Evolutionary conservation across 2,113 vertebrate genomes (phyloP).

Genomic region (Abramis brama): DNA sequence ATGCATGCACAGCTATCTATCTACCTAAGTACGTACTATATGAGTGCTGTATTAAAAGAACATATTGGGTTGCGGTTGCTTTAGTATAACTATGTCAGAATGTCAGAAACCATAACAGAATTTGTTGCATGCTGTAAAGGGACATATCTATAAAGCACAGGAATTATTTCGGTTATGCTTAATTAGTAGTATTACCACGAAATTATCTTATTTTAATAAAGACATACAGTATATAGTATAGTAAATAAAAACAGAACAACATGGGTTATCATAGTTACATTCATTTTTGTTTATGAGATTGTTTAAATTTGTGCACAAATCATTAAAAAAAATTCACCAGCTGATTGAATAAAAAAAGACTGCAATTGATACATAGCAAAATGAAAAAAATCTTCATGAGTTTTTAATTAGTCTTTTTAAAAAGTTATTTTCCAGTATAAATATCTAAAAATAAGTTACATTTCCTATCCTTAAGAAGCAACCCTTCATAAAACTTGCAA

Average conservation of each 20-base stretch:
- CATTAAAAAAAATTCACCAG: too few species aligned
- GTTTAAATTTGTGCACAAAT: too few species aligned
- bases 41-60: background rate
- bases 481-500: background rate
- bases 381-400: too few species aligned
- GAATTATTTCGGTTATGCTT: background rate
- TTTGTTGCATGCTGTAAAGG: background rate
- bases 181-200: background rate
- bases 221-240: background rate
- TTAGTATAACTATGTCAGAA: background rate
- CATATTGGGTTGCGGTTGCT: background rate
- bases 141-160: background rate
- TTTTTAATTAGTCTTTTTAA: background rate
- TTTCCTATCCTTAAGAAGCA: background rate
- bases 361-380: background rate
- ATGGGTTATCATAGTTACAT: background rate
- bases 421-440: background rate
- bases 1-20: background rate
- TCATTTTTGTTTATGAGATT: background rate
- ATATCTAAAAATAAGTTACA: background rate
- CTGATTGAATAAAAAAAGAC: background rate
- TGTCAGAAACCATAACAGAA: background rate
- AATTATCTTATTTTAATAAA: background rate
- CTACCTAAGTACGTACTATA: background rate
- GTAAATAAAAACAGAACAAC: background rate